A percentile compares a stretch with the other conserved stretches of the same genome.
phyloP scores from a whole-genome alignment of 2,888 invertebrate genomes.

The Flexamia atlantica region DNA sequence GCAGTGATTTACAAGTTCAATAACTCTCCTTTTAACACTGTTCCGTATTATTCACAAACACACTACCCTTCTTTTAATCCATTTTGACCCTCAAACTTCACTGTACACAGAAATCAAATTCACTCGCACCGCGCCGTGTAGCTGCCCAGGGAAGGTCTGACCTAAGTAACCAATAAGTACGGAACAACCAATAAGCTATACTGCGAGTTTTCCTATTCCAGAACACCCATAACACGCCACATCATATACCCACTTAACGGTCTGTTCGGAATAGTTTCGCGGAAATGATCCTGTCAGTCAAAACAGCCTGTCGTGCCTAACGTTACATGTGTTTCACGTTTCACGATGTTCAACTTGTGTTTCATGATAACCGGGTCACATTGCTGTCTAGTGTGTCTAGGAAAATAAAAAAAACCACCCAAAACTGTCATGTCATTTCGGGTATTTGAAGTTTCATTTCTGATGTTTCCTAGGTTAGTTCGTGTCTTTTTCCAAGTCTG shows the following conservation, averaged over 20 bases:
- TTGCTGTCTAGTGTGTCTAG: background rate
- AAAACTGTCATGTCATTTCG: background rate
- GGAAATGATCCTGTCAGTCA: slow-evolving; percentile 32
- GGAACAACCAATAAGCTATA: no score
- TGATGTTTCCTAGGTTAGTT: background rate
- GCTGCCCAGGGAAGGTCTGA: no score
- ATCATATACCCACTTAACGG: slow-evolving; percentile 34
- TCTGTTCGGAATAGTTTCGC: background rate
- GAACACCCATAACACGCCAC: slow-evolving; percentile 8
- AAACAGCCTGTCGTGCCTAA: background rate
- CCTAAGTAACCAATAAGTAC: no score
- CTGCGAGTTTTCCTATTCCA: slow-evolving; percentile 1
- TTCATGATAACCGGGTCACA: background rate
- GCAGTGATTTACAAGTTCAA: no score
- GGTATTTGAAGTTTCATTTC: no score
- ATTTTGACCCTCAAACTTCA: no score
- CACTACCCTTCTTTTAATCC: no score
- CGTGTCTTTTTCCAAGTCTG: no score
- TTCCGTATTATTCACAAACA: no score
- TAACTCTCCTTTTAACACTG: no score
- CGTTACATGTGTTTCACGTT: background rate
- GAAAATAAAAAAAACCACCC: no score
- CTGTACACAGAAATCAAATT: no score
- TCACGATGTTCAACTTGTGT: background rate
- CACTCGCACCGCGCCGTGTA: background rate